phyloP scores from a whole-genome alignment of 2,113 vertebrate species.

The Crotalus tigris region DNA sequence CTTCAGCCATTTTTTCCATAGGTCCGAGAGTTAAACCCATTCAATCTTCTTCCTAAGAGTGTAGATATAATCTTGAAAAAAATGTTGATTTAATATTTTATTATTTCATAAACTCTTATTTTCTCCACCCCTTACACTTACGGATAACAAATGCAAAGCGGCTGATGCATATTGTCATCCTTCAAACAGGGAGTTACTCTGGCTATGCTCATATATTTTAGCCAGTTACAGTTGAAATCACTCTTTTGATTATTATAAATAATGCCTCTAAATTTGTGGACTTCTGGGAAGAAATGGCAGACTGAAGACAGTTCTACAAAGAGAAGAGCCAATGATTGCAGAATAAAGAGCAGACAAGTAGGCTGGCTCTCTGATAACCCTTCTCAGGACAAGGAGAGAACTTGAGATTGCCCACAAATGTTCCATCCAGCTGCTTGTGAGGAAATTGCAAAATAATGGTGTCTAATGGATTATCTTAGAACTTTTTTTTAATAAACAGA shows the following conservation, averaged over 20 bases:
- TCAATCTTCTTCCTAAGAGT: background rate
- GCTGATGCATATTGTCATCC: background rate
- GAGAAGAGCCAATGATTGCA: background rate
- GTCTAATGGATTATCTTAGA: background rate
- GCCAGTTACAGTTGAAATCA: background rate
- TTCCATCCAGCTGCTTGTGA: background rate
- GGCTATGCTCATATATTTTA: background rate
- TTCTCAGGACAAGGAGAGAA: background rate
- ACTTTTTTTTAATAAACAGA: background rate
- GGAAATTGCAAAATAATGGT: background rate
- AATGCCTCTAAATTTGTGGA: background rate
- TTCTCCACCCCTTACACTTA: background rate
- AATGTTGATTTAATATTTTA: background rate
- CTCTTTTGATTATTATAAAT: background rate
- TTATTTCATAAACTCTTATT: background rate
- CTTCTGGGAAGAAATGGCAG: background rate
- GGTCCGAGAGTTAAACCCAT: background rate
- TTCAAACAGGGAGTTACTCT: background rate
- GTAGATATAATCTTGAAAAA: background rate
- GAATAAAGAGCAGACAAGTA: background rate
- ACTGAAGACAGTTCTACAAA: background rate
- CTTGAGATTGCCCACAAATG: background rate
- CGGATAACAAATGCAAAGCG: background rate
- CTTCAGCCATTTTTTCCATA: background rate
- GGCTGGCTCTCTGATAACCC: background rate